These are phyloP conservation scores for Zaprionus gabonicus DNA, from an alignment of 1,140 invertebrate genomes.

Conservation along the genomic window DNA sequence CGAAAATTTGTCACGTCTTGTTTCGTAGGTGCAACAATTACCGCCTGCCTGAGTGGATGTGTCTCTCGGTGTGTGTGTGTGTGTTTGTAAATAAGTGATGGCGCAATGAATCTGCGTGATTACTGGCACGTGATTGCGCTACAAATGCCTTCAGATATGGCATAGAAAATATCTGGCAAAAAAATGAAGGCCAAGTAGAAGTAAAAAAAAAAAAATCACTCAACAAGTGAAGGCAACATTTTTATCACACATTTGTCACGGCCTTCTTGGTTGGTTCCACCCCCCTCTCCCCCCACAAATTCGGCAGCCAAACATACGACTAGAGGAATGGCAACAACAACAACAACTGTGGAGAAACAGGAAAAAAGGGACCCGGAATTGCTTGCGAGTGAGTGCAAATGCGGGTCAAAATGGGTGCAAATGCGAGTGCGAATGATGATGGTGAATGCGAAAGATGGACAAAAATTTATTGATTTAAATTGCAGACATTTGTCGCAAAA, in stretches of 20 bases:
- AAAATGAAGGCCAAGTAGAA: neutral
- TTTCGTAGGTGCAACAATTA: slow-evolving; percentile 16
- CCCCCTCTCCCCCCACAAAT: slow-evolving; percentile 11
- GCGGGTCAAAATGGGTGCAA: slow-evolving; percentile 20
- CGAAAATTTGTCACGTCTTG: slow-evolving; percentile 38
- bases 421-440: slow-evolving; percentile 40
- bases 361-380: slow-evolving; percentile 11
- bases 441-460: slow-evolving; percentile 31
- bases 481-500: slow-evolving; percentile 32
- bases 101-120: slow-evolving; percentile 77
- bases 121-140: slow-evolving; percentile 68
- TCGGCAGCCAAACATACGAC: neutral
- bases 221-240: slow-evolving; percentile 37
- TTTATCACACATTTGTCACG: slow-evolving; percentile 26
- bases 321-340: slow-evolving; percentile 10
- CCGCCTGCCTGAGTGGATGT: neutral
- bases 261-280: neutral
- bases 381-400: slow-evolving; percentile 23
- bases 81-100: slow-evolving; percentile 70
- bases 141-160: slow-evolving; percentile 55
- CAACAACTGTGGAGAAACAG: neutral
- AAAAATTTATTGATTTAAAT: slow-evolving; percentile 71
- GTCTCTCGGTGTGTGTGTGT: slow-evolving; percentile 6
- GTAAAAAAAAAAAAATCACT: slow-evolving; percentile 26
- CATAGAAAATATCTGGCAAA: neutral